Percentiles rank a stretch among this genome's conserved stretches.
These are phyloP conservation scores for Hylaea fasciaria DNA, from an alignment of 2,888 invertebrate species.

Conservation along the genomic window DNA sequence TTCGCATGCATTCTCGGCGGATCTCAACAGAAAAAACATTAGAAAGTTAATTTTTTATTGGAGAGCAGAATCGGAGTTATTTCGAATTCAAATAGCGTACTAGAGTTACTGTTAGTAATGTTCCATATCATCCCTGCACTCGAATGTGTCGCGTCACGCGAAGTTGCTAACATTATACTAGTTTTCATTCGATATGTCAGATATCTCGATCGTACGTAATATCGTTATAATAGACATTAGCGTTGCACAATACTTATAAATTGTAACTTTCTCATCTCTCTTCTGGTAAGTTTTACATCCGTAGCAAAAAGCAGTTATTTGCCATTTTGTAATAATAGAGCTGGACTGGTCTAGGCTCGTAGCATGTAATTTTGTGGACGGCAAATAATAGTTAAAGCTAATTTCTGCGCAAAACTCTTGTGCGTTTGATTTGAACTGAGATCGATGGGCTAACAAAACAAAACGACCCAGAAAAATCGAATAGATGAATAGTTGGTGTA, in stretches of 20 bases:
- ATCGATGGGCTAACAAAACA: not conserved
- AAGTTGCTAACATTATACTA: conserved; percentile 28
- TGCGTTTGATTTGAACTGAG: too few species aligned
- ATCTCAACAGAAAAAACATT: conserved; percentile 53
- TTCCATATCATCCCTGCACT: conserved; percentile 46
- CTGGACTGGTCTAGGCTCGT: conserved; percentile 18
- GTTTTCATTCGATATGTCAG: conserved; percentile 32
- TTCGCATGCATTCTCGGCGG: conserved; percentile 40
- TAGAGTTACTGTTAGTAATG: conserved; percentile 42
- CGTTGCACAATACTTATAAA: conserved; percentile 54
- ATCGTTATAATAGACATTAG: conserved; percentile 51
- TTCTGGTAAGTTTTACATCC: conserved; percentile 45
- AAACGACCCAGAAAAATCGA: conserved; percentile 1
- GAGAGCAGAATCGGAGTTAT: conserved; percentile 47
- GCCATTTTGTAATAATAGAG: conserved; percentile 36
- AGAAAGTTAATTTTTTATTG: conserved; percentile 67
- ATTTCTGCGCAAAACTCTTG: conserved; percentile 9
- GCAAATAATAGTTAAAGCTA: conserved; percentile 19
- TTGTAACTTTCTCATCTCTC: conserved; percentile 54
- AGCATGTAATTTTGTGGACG: conserved; percentile 31
- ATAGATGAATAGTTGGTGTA: not conserved
- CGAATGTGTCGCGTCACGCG: conserved; percentile 61
- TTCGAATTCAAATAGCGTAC: conserved; percentile 55
- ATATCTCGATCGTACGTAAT: conserved; percentile 54
- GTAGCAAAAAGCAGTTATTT: conserved; percentile 39